A percentile compares a stretch with the other conserved stretches of the same genome.
Conservation (phyloP, 2,888 invertebrate species). For the Epirrhoe alternata region DNA sequence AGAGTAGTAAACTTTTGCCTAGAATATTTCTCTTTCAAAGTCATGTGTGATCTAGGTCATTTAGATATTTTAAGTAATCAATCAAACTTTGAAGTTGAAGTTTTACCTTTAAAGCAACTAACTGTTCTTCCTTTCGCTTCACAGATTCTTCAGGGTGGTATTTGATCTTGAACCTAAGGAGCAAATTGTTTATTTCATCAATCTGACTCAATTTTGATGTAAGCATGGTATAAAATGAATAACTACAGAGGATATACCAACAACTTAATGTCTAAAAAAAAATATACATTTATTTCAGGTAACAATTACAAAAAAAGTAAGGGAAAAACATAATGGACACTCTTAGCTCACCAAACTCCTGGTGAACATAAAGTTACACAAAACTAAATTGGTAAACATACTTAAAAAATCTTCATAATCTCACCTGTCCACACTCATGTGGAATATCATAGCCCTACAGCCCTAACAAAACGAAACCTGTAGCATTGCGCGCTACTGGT, state of each 20-base stretch:
- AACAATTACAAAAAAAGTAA: conserved; percentile 34
- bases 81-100: background rate
- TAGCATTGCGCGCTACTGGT: conserved; percentile 86
- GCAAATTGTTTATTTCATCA: conserved; percentile 31
- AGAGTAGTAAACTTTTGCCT: background rate
- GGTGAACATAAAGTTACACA: conserved; percentile 54
- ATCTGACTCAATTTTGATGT: conserved; percentile 11
- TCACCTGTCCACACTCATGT: conserved; percentile 82
- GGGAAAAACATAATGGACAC: conserved; percentile 47
- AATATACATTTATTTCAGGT: conserved; percentile 1
- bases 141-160: conserved; percentile 99
- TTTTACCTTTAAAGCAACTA: conserved; percentile 89
- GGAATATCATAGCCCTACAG: conserved; percentile 77
- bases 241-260: conserved; percentile 26
- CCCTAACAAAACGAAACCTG: conserved; percentile 84
- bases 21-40: background rate
- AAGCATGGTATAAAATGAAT: conserved; percentile 21
- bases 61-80: too few species aligned
- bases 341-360: conserved; percentile 48
- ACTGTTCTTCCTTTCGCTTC: conserved; percentile 94
- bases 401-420: conserved; percentile 81
- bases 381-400: conserved; percentile 74
- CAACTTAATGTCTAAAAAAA: conserved; percentile 8
- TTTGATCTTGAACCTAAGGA: conserved; percentile 97
- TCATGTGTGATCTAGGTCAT: too few species aligned